Percentiles rank a stretch among this genome's conserved stretches.
Conservation (phyloP, 2,113 vertebrate species). For the Phyllopteryx taeniolatus region DNA sequence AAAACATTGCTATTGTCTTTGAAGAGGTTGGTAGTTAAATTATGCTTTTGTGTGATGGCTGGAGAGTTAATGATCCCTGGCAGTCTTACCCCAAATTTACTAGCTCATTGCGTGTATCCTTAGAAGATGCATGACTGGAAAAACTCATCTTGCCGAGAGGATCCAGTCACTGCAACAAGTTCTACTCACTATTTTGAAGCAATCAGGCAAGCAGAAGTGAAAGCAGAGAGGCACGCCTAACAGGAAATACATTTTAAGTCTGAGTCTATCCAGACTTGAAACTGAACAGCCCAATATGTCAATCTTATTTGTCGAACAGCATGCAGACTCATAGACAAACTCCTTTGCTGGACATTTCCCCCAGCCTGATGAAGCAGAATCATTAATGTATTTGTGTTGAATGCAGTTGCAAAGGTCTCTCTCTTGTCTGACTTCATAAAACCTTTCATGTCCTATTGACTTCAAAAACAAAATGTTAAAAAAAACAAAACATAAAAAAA, state of each 20-base stretch:
- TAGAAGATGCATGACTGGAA: slow-evolving; percentile 34
- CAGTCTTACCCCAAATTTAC: slow-evolving; percentile 49
- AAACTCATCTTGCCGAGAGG: slow-evolving; percentile 48
- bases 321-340: background rate
- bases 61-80: background rate
- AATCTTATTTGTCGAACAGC: no score
- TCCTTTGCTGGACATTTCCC: background rate
- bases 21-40: no score
- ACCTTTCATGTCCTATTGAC: no score
- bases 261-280: background rate
- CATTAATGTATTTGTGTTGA: no score
- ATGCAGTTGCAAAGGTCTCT: no score
- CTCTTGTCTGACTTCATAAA: no score
- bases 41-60: no score
- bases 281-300: no score
- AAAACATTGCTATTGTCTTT: no score
- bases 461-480: no score
- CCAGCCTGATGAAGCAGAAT: no score
- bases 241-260: slow-evolving; percentile 6
- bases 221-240: slow-evolving; percentile 22
- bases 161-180: background rate
- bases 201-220: slow-evolving; percentile 23
- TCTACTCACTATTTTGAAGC: background rate
- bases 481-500: no score
- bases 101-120: slow-evolving; percentile 61